Percentiles rank a stretch among this genome's conserved stretches.
phyloP scores from a whole-genome alignment of 2,797 vertebrate genomes.

The Enteromius afrohamiltoni region DNA sequence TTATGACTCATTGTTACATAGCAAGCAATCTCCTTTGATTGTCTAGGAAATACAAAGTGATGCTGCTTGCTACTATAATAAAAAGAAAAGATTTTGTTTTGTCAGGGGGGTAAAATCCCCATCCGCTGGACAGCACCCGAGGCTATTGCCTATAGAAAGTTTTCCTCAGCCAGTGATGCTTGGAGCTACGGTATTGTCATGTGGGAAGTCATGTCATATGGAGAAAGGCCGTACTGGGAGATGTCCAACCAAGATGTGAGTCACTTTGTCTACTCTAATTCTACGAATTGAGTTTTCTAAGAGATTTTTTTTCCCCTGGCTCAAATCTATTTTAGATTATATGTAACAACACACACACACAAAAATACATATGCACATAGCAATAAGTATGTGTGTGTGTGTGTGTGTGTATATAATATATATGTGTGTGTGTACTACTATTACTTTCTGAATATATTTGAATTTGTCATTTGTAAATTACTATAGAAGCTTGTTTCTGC shows the following conservation, averaged over 20 bases:
- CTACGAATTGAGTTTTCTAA: not conserved
- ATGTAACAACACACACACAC: too few relatives aligned
- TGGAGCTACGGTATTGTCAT: constrained; percentile 99
- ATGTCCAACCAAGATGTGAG: constrained; percentile 99
- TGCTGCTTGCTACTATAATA: constrained; percentile 5
- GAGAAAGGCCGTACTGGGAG: constrained; percentile 98
- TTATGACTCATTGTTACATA: not conserved
- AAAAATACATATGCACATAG: too few relatives aligned
- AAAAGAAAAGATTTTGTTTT: constrained; percentile 45
- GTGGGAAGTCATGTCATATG: constrained; percentile 99
- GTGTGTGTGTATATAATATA: too few relatives aligned
- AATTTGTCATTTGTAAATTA: too few relatives aligned
- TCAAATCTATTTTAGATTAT: not conserved
- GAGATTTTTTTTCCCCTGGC: not conserved
- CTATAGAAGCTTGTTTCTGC: too few relatives aligned
- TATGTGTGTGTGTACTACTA: too few relatives aligned
- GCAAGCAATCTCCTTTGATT: not conserved
- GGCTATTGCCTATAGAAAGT: constrained; percentile 95
- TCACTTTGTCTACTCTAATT: constrained; percentile 34
- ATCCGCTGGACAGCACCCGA: constrained; percentile 98
- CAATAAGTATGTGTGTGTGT: too few relatives aligned
- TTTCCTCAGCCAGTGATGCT: constrained; percentile 91
- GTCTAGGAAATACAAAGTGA: not conserved
- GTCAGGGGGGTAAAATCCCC: constrained; percentile 95
- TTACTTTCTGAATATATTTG: too few relatives aligned